Conservation (phyloP, 2,797 vertebrate species). For the Spondyliosoma cantharus region DNA sequence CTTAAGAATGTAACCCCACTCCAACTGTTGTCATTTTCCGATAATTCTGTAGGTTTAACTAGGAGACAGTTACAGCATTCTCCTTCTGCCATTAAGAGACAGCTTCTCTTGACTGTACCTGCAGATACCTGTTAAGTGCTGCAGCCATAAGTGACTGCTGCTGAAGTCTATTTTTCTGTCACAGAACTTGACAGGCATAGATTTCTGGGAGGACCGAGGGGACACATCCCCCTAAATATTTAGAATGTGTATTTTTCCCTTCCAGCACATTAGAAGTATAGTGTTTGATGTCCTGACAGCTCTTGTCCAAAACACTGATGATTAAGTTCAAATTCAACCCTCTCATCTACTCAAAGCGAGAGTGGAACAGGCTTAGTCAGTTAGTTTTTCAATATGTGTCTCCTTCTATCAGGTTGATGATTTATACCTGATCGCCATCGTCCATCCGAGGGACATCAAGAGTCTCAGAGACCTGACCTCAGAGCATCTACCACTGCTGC, state of each 20-base stretch:
- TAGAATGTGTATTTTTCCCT: too few relatives aligned
- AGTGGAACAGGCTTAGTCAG: background rate
- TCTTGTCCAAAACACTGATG: background rate
- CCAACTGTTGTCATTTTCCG: too few relatives aligned
- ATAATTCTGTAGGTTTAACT: background rate
- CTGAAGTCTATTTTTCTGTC: background rate
- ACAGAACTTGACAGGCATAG: background rate
- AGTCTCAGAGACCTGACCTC: conserved; percentile 90
- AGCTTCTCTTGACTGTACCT: background rate
- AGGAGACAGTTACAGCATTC: background rate
- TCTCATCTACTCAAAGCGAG: background rate
- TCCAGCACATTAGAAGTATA: background rate
- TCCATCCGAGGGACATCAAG: conserved; percentile 82
- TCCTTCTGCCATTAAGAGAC: background rate
- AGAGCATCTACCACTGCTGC: conserved; percentile 90
- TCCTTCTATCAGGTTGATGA: conserved; percentile 86
- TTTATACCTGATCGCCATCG: conserved; percentile 93
- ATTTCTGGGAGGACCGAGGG: too few relatives aligned
- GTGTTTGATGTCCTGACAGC: background rate
- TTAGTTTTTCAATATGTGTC: background rate
- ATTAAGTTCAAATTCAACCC: background rate
- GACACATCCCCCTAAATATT: too few relatives aligned
- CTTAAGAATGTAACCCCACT: too few relatives aligned
- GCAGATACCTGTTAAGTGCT: background rate
- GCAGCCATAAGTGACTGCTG: background rate